These are phyloP conservation scores for Micronycteris hirsuta DNA, from an alignment of 2,113 vertebrate genomes.

Conservation along the genomic window DNA sequence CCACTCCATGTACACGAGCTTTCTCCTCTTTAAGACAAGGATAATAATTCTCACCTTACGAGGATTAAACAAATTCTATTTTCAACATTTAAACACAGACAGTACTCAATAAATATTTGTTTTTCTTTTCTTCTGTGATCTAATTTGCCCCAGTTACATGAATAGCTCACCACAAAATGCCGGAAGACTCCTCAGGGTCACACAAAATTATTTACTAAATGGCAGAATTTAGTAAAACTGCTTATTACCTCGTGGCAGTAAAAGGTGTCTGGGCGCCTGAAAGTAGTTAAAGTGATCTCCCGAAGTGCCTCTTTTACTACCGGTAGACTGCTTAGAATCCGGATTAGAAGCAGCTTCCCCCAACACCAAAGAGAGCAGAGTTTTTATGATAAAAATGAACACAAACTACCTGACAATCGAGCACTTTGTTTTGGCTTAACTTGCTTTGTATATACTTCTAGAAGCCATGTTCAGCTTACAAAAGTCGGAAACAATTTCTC, in stretches of 20 bases:
- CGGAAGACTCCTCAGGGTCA: background rate
- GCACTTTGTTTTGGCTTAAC: background rate
- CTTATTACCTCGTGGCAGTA: background rate
- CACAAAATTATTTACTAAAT: conserved; percentile 23
- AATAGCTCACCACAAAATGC: conserved; percentile 9
- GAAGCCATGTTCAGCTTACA: background rate
- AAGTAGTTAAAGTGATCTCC: background rate
- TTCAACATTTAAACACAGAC: background rate
- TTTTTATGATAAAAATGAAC: conserved; percentile 1
- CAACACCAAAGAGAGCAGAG: background rate
- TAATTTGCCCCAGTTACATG: background rate
- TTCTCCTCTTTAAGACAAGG: background rate
- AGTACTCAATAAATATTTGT: background rate
- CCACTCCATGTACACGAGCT: background rate
- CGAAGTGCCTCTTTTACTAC: background rate
- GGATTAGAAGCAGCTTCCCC: background rate
- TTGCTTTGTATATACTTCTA: background rate
- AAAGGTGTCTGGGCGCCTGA: background rate
- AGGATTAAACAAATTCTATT: background rate
- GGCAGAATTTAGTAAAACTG: conserved; percentile 1
- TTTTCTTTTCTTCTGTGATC: background rate
- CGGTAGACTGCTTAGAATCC: background rate
- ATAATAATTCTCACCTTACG: background rate
- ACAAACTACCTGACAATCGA: background rate
- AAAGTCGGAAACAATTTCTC: background rate